phyloP scores from a whole-genome alignment of 2,888 invertebrate genomes.

The Leptarthrus brevirostris region DNA sequence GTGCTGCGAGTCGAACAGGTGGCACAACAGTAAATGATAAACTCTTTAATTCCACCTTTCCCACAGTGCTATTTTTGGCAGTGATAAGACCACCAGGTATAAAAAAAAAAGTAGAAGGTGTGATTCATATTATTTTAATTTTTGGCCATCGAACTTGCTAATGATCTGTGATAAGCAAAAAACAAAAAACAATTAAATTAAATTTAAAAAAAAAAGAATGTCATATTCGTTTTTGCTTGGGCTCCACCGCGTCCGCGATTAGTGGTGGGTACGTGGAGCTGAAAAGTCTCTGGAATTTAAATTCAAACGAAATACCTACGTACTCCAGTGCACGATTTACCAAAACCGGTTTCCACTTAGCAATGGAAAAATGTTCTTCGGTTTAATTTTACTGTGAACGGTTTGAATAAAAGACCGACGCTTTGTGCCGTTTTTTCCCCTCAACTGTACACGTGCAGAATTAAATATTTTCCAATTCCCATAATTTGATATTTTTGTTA shows the following conservation, averaged over 20 bases:
- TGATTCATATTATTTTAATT: conserved; percentile 41
- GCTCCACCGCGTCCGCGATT: neutral
- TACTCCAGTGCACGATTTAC: conserved; percentile 46
- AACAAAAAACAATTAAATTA: too few relatives aligned
- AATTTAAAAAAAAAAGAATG: conserved; percentile 3
- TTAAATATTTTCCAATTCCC: conserved; percentile 6
- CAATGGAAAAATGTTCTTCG: conserved; percentile 23
- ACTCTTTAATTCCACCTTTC: conserved; percentile 3
- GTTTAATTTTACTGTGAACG: conserved; percentile 22
- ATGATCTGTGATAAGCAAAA: conserved; percentile 23
- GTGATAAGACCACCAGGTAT: neutral
- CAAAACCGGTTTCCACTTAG: conserved; percentile 39
- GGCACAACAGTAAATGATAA: conserved; percentile 1
- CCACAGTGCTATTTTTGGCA: conserved; percentile 26
- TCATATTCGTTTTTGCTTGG: conserved; percentile 18
- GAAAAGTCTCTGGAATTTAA: conserved; percentile 30
- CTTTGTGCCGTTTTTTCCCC: conserved; percentile 6
- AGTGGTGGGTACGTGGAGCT: neutral
- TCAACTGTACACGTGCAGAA: conserved; percentile 36
- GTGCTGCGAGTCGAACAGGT: conserved; percentile 19
- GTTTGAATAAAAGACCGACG: conserved; percentile 4
- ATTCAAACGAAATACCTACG: conserved; percentile 41
- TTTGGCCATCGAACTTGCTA: conserved; percentile 46
- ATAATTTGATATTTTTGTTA: too few relatives aligned
- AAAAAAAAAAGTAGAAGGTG: neutral